A percentile compares a stretch with the other conserved stretches of the same genome.
Conservation (phyloP, 1,140 invertebrate genomes). For the Calosoma granatense region DNA sequence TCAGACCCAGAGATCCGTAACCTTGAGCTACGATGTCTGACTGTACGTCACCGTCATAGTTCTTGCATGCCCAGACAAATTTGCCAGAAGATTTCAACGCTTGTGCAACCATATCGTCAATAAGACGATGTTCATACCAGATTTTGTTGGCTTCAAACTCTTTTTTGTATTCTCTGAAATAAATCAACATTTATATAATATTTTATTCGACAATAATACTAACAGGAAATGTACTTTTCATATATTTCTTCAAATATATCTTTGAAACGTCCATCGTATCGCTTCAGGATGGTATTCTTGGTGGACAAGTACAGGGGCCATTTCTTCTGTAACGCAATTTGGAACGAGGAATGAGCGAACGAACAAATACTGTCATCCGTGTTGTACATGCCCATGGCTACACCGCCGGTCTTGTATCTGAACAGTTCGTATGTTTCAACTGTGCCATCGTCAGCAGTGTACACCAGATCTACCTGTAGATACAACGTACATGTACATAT, state of each 20-base stretch:
- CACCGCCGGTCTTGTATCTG: conserved; percentile 65
- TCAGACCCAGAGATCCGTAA: conserved; percentile 78
- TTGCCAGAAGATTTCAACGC: conserved; percentile 71
- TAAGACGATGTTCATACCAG: conserved; percentile 87
- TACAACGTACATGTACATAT: not conserved
- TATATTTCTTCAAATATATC: conserved; percentile 88
- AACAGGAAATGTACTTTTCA: conserved; percentile 47
- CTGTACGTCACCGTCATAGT: conserved; percentile 87
- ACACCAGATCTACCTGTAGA: conserved; percentile 58
- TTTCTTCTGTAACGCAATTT: conserved; percentile 69
- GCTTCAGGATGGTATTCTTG: conserved; percentile 87
- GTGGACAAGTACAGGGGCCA: conserved; percentile 81
- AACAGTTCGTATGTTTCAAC: conserved; percentile 49
- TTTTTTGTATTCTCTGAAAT: conserved; percentile 59
- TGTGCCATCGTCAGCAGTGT: conserved; percentile 47
- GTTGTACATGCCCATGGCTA: conserved; percentile 82
- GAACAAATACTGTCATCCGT: conserved; percentile 73
- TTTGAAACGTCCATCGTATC: conserved; percentile 86
- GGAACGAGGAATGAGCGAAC: conserved; percentile 80
- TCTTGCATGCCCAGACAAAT: conserved; percentile 90
- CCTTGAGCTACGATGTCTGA: conserved; percentile 83
- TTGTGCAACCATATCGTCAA: conserved; percentile 90
- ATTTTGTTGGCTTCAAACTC: conserved; percentile 68
- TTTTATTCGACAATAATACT: not conserved
- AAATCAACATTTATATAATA: conserved; percentile 8